Evolutionary conservation across 2,888 invertebrate genomes (phyloP), one percentile per base, ranked within the genome.

Genomic region (Idaea aversata): DNA sequence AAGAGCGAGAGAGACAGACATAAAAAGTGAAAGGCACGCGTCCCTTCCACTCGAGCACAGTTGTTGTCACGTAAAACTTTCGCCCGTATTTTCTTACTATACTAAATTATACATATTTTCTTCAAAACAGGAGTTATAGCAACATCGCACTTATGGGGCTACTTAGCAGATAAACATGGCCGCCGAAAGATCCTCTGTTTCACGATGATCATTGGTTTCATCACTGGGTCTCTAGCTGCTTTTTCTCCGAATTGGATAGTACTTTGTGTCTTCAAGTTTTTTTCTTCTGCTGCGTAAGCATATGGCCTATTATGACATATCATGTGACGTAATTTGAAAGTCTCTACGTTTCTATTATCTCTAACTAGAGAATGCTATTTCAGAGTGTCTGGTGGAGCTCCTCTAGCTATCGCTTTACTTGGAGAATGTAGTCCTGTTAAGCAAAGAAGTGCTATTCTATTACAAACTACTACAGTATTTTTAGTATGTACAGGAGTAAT

Each of bases 221-320:
- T 93, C 5, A 78, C 93, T 1, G 94, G 95, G 0, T 76, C 94
- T 0, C 72, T 88, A 4, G 94, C 94, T 0, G 93, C 93, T 0
- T 88, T 94, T 61, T 94, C 95, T 0, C 93, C 94, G 0, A 93
- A 91, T 72, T 95, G 94, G 79, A 90, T 93, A 69, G 91, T 94
- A 64, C 86, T 95, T 13, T 83, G 94, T 57, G 74, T 93, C 0
- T 68, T 95, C 61, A 93, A 96, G 73, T 94, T 95, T 70, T 73
- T 95, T 1, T 95, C 94, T 64, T 96, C 96, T 7, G 95, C 96
- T 67, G 88, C 93, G 92, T 92, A 70, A 88, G 91, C 87, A 66
- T 63, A 10, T 34, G 10, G 93, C 94, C 63, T 88, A 96, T 6
- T 35, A 60, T 25, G 13, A n/a, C n/a, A n/a, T n/a, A n/a, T 16